Conservation (phyloP, 2,113 vertebrate genomes). For the Hiodon tergisus region DNA sequence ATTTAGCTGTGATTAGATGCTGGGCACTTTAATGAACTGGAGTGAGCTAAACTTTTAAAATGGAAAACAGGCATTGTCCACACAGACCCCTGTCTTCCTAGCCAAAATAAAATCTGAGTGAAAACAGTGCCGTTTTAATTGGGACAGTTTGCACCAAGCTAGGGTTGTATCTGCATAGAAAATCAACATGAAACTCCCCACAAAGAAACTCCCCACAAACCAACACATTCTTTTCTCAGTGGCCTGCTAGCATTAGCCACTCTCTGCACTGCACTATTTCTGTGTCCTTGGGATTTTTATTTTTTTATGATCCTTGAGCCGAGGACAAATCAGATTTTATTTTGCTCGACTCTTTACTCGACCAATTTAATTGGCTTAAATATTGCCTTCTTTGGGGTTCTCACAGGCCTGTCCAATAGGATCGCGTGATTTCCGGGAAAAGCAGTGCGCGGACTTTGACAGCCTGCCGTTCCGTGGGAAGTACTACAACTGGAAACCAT, state of each 20-base stretch:
- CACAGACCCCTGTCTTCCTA: background rate
- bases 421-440: constrained; percentile 91
- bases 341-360: background rate
- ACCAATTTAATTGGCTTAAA: background rate
- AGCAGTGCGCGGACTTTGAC: constrained; percentile 96
- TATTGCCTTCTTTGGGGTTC: constrained; percentile 28
- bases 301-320: background rate
- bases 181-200: constrained; percentile 28
- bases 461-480: constrained; percentile 94
- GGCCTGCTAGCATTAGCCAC: background rate
- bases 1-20: constrained; percentile 25
- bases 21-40: constrained; percentile 46
- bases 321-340: background rate
- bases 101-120: background rate
- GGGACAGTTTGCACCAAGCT: background rate
- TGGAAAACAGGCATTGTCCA: background rate
- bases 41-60: constrained; percentile 35
- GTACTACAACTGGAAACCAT: constrained; percentile 98
- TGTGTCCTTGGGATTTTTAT: background rate
- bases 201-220: constrained; percentile 26
- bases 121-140: constrained; percentile 5
- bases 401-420: constrained; percentile 77
- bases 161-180: constrained; percentile 31
- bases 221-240: constrained; percentile 28
- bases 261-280: background rate